Conservation (phyloP, 2,888 invertebrate genomes). For the Mythimna impura region DNA sequence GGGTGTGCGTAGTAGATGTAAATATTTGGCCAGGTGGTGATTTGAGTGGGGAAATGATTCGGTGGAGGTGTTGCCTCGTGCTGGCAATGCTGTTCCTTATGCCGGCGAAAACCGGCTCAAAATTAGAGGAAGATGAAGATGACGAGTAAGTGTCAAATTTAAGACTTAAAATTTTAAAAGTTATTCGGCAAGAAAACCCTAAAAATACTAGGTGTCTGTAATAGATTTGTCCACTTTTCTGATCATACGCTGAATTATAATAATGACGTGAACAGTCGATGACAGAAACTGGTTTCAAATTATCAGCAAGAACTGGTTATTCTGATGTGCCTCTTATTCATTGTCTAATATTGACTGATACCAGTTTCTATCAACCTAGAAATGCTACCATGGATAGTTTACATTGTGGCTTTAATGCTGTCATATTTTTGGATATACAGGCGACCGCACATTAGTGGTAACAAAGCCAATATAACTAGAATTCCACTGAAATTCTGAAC, state of each 20-base stretch:
- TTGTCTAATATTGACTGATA: background rate
- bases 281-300: background rate
- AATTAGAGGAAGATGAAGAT: slow-evolving; percentile 77
- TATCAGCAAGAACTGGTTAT: background rate
- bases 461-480: background rate
- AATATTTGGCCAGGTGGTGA: slow-evolving; percentile 59
- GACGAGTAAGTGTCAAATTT: slow-evolving; percentile 72
- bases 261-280: slow-evolving; percentile 19
- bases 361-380: background rate
- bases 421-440: background rate
- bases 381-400: background rate
- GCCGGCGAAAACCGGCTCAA: slow-evolving; percentile 73
- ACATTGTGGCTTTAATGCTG: background rate
- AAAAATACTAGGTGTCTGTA: background rate
- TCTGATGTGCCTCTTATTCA: background rate
- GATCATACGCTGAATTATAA: slow-evolving; percentile 13
- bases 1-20: slow-evolving; percentile 67
- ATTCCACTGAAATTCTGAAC: background rate
- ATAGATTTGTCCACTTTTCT: background rate
- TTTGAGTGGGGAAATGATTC: slow-evolving; percentile 78
- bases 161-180: background rate
- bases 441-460: background rate
- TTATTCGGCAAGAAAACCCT: background rate
- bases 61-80: slow-evolving; percentile 81
- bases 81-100: slow-evolving; percentile 81